A percentile compares a stretch with the other conserved stretches of the same genome.
phyloP scores from a whole-genome alignment of 2,888 invertebrate genomes.

The Leptopilina myrica region DNA sequence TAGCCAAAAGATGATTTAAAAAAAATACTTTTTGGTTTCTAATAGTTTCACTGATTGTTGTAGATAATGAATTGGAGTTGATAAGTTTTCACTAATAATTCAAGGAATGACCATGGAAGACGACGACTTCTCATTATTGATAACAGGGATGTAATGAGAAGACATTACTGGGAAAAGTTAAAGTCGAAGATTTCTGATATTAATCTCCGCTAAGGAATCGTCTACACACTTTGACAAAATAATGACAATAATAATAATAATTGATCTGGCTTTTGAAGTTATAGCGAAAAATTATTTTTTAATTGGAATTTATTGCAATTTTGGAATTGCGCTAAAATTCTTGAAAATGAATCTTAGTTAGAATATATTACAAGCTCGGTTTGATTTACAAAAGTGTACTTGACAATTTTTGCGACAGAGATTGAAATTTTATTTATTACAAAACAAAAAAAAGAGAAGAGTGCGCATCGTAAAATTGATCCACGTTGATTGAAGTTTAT shows the following conservation, averaged over 20 bases:
- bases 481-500: conserved; percentile 13
- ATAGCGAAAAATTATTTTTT: too few relatives aligned
- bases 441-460: neutral
- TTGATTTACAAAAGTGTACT: too few relatives aligned
- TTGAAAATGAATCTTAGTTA: too few relatives aligned
- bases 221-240: too few relatives aligned
- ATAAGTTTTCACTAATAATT: conserved; percentile 20
- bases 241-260: too few relatives aligned
- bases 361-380: too few relatives aligned
- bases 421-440: neutral
- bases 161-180: conserved; percentile 7
- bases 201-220: neutral
- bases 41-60: neutral
- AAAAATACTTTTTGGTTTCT: too few relatives aligned
- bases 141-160: neutral
- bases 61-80: neutral
- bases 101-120: neutral
- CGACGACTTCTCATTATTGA: neutral
- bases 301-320: too few relatives aligned
- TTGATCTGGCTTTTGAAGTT: too few relatives aligned
- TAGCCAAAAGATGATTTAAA: too few relatives aligned
- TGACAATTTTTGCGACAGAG: too few relatives aligned
- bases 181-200: conserved; percentile 1
- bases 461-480: neutral
- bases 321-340: too few relatives aligned